A percentile compares a stretch with the other conserved stretches of the same genome.
phyloP scores from a whole-genome alignment of 2,888 invertebrate genomes.

The Tetragnatha montana region DNA sequence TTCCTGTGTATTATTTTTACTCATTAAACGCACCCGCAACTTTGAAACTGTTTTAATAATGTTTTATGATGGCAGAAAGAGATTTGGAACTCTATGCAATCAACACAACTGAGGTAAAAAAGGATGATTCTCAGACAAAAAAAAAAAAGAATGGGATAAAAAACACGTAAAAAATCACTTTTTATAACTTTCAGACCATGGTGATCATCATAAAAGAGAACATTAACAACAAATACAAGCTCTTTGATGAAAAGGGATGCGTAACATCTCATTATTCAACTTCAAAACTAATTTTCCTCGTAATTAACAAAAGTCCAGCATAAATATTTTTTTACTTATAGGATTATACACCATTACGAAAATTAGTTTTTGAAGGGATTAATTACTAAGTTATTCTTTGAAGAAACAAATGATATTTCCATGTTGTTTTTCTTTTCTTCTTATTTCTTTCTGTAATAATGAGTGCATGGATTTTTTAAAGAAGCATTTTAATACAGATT shows the following conservation, averaged over 20 bases:
- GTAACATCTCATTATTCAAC: background rate
- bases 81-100: too few species aligned
- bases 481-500: background rate
- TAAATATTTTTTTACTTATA: background rate
- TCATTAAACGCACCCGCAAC: background rate
- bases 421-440: background rate
- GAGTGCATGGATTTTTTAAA: background rate
- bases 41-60: background rate
- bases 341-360: background rate
- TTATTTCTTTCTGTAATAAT: background rate
- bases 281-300: background rate
- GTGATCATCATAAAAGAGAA: background rate
- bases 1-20: background rate
- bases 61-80: background rate
- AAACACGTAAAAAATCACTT: background rate
- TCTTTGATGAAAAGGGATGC: background rate
- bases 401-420: background rate
- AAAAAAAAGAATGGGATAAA: background rate
- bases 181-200: background rate
- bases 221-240: background rate
- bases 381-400: background rate
- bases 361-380: background rate
- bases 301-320: background rate
- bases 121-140: background rate
- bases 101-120: background rate